Evolutionary conservation across 2,797 vertebrate species (phyloP).

Genomic region (Chelon labrosus): DNA sequence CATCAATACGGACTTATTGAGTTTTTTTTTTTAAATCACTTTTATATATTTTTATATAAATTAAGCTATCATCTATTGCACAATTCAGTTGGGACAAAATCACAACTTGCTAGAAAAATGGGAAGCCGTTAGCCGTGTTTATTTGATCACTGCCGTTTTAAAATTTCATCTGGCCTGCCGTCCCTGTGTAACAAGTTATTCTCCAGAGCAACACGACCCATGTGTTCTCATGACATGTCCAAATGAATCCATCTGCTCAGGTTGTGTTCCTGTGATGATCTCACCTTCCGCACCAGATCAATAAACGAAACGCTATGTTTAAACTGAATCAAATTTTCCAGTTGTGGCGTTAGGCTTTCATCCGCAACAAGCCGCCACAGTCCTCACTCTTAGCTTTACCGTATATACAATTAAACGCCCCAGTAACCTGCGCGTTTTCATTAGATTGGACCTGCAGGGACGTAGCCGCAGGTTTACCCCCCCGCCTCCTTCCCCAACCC

Average conservation of each 20-base stretch:
- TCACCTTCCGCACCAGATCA: constrained; percentile 80
- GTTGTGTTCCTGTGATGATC: constrained; percentile 77
- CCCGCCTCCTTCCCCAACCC: constrained; percentile 36
- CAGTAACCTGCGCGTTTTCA: constrained; percentile 91
- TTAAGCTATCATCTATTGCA: constrained; percentile 12
- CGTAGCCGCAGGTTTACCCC: constrained; percentile 62
- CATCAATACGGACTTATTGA: not conserved
- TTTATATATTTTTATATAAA: not conserved
- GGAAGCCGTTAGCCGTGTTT: constrained; percentile 31
- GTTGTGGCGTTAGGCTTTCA: constrained; percentile 81
- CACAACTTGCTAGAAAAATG: constrained; percentile 27
- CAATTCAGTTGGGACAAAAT: constrained; percentile 15
- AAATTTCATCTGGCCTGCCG: constrained; percentile 60
- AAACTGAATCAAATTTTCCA: constrained; percentile 90
- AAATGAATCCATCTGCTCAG: constrained; percentile 85
- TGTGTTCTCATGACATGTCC: constrained; percentile 80
- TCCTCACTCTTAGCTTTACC: constrained; percentile 78
- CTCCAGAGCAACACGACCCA: constrained; percentile 76
- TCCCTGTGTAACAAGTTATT: constrained; percentile 72
- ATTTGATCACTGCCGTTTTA: constrained; percentile 50
- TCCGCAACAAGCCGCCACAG: constrained; percentile 73
- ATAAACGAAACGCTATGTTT: constrained; percentile 89
- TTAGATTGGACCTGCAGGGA: constrained; percentile 85
- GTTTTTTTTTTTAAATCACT: constrained; percentile 1
- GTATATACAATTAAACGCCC: constrained; percentile 91